Base-by-base conservation (phyloP, 2,113 vertebrate species). In the Equus quagga region DNA sequence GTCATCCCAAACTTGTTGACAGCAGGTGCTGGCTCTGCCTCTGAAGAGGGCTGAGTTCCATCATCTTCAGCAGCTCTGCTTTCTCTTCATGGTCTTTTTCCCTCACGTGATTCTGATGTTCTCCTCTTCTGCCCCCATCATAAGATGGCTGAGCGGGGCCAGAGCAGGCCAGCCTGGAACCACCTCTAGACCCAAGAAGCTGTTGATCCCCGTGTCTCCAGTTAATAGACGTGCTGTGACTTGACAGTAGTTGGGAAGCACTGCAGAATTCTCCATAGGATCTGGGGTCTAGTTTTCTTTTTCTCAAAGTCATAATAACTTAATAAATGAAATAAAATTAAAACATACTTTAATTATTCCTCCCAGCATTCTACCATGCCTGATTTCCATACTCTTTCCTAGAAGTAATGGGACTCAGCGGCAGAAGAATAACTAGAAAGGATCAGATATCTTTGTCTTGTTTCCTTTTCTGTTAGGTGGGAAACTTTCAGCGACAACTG, bases 401-500 rank as follows among this genome's bases (percentile, higher is more conserved):
- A 56, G 75, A 46, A 86, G 17, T 49, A 65, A 51, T 33, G 17
- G 81, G 60, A 75, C 46, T 46, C 41, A 69, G 26, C 78, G 80
- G 19, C 36, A 23, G 41, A 18, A 62, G 23, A 80, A 21, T 28
- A 79, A 65, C 33, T 24, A 36, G 31, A 70, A 79, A n/a, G 10
- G 28, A 78, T 65, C 44, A 60, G 67, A 31, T 49, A 24, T 69
- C 36, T 91, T 44, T 86, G 5, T 67, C 65, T 79, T 78, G 46
- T 73, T 87, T 96, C 24, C 0, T 87, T 86, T 95, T n/a, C 78
- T 15, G 0, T 58, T 92, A 99, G 99, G 67, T 98, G 85, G 88
- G 94, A 41, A 98, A 96, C 89, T 97, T 99, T 65, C 98, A 98
- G 94, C 91, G 69, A 41, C 98, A 98, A 79, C 67, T 98, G 92